Evolutionary conservation across 2,888 invertebrate genomes (phyloP).

Genomic region (Trissolcus japonicus): DNA sequence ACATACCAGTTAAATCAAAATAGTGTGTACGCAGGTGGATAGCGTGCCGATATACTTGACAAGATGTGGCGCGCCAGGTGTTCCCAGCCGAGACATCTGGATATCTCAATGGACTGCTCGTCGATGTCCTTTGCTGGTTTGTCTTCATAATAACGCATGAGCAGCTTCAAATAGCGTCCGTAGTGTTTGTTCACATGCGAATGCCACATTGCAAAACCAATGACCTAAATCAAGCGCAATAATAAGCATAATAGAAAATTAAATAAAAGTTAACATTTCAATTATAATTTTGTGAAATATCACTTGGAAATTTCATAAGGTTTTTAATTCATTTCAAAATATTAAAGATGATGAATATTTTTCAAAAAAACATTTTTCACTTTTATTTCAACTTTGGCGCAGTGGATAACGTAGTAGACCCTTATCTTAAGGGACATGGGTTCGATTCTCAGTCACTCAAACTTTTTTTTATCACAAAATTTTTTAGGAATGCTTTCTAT

Average conservation of each 20-base stretch:
- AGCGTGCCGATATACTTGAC: conserved; percentile 81
- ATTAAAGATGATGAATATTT: too few species aligned
- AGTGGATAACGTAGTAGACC: too few species aligned
- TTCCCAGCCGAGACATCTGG: conserved; percentile 83
- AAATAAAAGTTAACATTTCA: too few species aligned
- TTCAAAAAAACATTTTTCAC: too few species aligned
- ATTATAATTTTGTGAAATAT: too few species aligned
- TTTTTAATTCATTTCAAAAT: too few species aligned
- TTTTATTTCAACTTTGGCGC: too few species aligned
- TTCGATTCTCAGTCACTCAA: background rate
- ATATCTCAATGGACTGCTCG: conserved; percentile 81
- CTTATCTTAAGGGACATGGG: background rate
- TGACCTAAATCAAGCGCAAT: conserved; percentile 77
- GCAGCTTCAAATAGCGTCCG: conserved; percentile 87
- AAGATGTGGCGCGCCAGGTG: conserved; percentile 80
- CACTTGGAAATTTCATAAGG: too few species aligned
- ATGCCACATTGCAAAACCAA: conserved; percentile 89
- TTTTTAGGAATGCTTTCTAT: too few species aligned
- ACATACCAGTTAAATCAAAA: conserved; percentile 79
- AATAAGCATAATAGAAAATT: too few species aligned
- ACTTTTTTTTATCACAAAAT: background rate
- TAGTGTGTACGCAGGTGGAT: conserved; percentile 82
- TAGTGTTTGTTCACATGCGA: conserved; percentile 86
- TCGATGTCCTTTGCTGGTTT: conserved; percentile 86
- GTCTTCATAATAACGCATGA: conserved; percentile 88